phyloP scores from a whole-genome alignment of 2,113 vertebrate genomes.

The Podilymbus podiceps region DNA sequence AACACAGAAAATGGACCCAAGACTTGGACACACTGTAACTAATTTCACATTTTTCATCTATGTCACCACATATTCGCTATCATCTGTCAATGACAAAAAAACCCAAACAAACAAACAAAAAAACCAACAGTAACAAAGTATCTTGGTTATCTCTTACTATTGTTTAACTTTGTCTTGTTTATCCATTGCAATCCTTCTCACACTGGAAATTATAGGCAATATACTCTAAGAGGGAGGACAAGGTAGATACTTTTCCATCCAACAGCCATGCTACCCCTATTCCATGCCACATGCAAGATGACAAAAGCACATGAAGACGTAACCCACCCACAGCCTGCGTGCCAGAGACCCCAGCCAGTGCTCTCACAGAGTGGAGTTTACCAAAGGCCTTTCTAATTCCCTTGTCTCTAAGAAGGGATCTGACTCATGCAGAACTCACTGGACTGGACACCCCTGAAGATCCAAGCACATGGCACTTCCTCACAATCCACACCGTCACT shows the following conservation, averaged over 20 bases:
- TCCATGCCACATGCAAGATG: neutral
- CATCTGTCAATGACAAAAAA: neutral
- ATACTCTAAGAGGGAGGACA: neutral
- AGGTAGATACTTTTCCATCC: neutral
- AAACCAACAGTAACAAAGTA: neutral
- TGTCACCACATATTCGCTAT: neutral
- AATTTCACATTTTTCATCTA: neutral
- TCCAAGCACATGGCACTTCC: neutral
- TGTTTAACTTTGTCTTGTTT: neutral
- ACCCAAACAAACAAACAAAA: neutral
- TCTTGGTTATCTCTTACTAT: neutral
- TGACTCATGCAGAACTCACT: neutral
- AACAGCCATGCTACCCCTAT: neutral
- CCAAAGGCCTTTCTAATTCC: neutral
- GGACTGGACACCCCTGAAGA: neutral
- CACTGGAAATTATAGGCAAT: neutral
- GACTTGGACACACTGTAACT: neutral
- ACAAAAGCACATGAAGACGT: neutral
- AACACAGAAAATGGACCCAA: neutral
- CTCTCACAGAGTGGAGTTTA: neutral
- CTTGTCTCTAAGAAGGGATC: neutral
- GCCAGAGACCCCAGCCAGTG: neutral
- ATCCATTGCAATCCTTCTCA: neutral
- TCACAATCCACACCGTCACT: neutral
- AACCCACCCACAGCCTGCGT: accelerated